These are phyloP conservation scores for Embiotoca jacksoni DNA, from an alignment of 2,113 vertebrate species.

Conservation along the genomic window DNA sequence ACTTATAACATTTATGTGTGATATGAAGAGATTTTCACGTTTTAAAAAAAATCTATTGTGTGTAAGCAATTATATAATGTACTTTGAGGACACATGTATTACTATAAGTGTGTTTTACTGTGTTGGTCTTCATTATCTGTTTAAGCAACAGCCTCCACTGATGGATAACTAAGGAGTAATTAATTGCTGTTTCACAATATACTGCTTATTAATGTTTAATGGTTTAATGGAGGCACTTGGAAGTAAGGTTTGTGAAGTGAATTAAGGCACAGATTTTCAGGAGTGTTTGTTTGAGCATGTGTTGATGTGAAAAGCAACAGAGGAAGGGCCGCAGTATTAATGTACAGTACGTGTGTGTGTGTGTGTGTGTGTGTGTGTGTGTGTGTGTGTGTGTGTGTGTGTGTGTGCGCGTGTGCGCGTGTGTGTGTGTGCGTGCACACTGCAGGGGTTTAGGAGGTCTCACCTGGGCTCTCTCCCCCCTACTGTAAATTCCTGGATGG, in stretches of 20 bases:
- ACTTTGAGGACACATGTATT: too few relatives aligned
- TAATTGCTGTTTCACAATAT: too few relatives aligned
- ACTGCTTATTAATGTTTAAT: background rate
- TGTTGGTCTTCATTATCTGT: too few relatives aligned
- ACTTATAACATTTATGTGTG: too few relatives aligned
- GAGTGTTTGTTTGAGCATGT: background rate
- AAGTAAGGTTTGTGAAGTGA: background rate
- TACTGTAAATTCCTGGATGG: slow-evolving; percentile 70
- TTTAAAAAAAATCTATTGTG: too few relatives aligned
- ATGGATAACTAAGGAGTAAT: background rate
- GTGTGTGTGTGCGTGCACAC: slow-evolving; percentile 18
- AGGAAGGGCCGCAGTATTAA: background rate
- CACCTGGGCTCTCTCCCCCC: slow-evolving; percentile 55
- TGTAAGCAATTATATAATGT: too few relatives aligned
- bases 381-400: slow-evolving; percentile 19
- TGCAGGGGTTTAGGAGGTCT: slow-evolving; percentile 41
- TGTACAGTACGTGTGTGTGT: background rate
- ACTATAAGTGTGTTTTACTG: too few relatives aligned
- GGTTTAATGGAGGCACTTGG: background rate
- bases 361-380: slow-evolving; percentile 18
- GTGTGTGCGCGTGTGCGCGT: slow-evolving; percentile 9
- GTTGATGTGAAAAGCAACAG: slow-evolving; percentile 1
- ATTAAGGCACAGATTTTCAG: background rate
- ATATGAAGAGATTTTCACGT: too few relatives aligned
- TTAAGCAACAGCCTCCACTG: background rate